These are phyloP conservation scores for Sarcophaga bullata DNA, from an alignment of 1,140 invertebrate genomes.

Conservation along the genomic window DNA sequence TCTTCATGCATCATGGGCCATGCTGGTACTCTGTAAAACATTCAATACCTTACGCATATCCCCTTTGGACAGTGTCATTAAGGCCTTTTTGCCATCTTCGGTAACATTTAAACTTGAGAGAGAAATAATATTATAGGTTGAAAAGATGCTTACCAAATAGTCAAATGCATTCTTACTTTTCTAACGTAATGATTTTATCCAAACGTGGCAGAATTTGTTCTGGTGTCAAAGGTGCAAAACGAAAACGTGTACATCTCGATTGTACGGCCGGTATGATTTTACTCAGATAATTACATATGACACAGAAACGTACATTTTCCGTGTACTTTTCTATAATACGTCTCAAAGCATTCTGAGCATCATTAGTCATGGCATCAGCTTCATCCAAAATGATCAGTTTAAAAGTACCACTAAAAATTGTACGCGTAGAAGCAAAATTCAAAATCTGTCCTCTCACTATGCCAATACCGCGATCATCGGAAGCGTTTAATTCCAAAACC, in stretches of 20 bases:
- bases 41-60: constrained; percentile 99
- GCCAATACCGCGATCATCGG: constrained; percentile 98
- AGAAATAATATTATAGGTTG: neutral
- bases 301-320: constrained; percentile 97
- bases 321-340: constrained; percentile 99
- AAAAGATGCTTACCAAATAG: too few relatives aligned
- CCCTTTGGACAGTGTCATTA: constrained; percentile 91
- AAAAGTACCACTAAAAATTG: constrained; percentile 92
- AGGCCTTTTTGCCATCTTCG: constrained; percentile 89
- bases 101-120: constrained; percentile 81
- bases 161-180: constrained; percentile 74
- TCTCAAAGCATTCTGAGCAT: constrained; percentile 98
- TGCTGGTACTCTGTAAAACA: constrained; percentile 91
- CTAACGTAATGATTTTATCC: constrained; percentile 83
- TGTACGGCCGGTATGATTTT: constrained; percentile 99
- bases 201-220: constrained; percentile 92
- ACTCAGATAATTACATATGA: constrained; percentile 98
- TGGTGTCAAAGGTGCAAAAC: constrained; percentile 90
- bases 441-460: constrained; percentile 95
- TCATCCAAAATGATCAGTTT: constrained; percentile 99
- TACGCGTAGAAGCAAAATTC: constrained; percentile 98
- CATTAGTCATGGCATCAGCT: constrained; percentile 99
- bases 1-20: constrained; percentile 89
- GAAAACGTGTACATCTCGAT: constrained; percentile 96
- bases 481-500: constrained; percentile 96